Evolutionary conservation across 1,140 invertebrate species (phyloP).

Genomic region (Aethina tumida): DNA sequence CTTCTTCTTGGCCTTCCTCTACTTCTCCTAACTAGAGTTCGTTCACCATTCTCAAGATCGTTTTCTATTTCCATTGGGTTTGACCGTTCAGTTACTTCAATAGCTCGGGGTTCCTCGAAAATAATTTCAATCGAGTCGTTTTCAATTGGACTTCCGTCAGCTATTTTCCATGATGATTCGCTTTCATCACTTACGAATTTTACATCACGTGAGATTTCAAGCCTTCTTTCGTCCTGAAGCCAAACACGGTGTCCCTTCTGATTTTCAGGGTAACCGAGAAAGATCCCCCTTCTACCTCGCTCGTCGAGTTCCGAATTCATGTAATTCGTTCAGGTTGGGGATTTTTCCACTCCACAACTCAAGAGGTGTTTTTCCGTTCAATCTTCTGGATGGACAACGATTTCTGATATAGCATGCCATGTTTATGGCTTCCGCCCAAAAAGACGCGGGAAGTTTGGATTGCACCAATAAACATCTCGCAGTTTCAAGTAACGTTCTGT

Average conservation of each 20-base stretch:
- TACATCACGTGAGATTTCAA: slow-evolving; percentile 4
- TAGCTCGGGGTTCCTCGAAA: neutral
- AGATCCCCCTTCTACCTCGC: slow-evolving; percentile 2
- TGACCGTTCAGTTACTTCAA: neutral
- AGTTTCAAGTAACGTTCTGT: neutral
- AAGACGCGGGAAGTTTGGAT: neutral
- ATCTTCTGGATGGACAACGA: neutral
- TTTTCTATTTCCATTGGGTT: no score
- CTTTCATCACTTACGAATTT: slow-evolving; percentile 2
- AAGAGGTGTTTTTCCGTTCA: slow-evolving; percentile 6
- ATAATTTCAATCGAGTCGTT: neutral
- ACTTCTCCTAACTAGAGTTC: neutral
- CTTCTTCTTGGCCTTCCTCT: slow-evolving; percentile 1
- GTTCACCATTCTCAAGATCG: neutral
- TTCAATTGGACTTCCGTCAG: neutral
- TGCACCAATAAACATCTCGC: neutral
- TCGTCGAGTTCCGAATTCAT: slow-evolving; percentile 3
- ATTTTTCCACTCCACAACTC: slow-evolving; percentile 8
- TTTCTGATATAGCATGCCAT: slow-evolving; percentile 4
- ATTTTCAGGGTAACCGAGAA: slow-evolving; percentile 6
- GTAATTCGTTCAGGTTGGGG: neutral
- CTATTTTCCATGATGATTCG: neutral
- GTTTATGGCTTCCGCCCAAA: slow-evolving; percentile 1
- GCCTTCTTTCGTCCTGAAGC: slow-evolving; percentile 1
- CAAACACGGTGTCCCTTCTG: slow-evolving; percentile 5